These are phyloP conservation scores for Leptogaster cylindrica DNA, from an alignment of 2,888 invertebrate species.

Conservation along the genomic window DNA sequence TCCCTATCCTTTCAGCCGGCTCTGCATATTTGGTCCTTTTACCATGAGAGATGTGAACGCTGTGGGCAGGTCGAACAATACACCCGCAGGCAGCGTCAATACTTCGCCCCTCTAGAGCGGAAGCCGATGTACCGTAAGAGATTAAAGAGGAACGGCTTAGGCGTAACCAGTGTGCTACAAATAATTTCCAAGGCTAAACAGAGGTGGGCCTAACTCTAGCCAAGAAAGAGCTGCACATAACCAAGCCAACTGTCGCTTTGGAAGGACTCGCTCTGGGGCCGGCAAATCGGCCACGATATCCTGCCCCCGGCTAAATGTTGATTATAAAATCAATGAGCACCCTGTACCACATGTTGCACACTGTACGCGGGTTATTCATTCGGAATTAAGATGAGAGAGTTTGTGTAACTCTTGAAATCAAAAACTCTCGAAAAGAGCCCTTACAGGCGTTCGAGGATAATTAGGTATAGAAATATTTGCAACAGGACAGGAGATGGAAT, in stretches of 20 bases:
- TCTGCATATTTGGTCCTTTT: not conserved
- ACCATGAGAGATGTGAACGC: no score
- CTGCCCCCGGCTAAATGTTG: not conserved
- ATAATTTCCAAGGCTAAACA: not conserved
- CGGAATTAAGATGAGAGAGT: not conserved
- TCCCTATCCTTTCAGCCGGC: not conserved
- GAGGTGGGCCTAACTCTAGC: not conserved
- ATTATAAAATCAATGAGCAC: conserved; percentile 3
- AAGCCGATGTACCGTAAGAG: no score
- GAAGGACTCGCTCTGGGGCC: not conserved
- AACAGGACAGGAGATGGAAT: no score
- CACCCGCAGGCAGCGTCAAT: no score
- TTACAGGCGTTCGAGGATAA: no score
- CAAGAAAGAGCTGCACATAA: not conserved
- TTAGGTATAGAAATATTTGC: no score
- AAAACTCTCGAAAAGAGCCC: not conserved
- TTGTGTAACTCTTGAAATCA: not conserved
- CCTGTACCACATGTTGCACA: not conserved
- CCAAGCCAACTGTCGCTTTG: not conserved
- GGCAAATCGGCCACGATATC: not conserved
- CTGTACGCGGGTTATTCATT: not conserved
- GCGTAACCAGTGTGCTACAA: no score
- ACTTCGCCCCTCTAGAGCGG: no score
- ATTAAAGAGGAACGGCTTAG: no score
- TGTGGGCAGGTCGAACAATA: no score